These are phyloP conservation scores for Botrylloides violaceus DNA, from an alignment of 23 tunicate genomes.

Conservation along the genomic window DNA sequence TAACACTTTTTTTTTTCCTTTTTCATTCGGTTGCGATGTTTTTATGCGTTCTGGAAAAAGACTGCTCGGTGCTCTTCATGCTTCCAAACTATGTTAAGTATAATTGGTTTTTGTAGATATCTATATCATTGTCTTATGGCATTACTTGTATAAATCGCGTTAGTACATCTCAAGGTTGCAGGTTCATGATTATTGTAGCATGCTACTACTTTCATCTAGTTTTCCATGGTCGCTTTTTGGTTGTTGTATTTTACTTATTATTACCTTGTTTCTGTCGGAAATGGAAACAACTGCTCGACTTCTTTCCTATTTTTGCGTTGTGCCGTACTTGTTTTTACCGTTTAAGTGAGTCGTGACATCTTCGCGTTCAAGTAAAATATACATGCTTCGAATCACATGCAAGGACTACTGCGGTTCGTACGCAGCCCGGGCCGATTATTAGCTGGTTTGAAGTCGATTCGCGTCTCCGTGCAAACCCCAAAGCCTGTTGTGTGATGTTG, in stretches of 20 bases:
- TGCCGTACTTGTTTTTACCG: conserved; percentile 15
- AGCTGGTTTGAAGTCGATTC: too few relatives aligned
- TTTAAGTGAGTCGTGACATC: neutral
- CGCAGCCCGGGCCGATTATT: too few relatives aligned
- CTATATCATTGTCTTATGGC: neutral
- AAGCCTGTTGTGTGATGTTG: too few relatives aligned
- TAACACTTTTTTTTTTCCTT: too few relatives aligned
- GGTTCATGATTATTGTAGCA: neutral
- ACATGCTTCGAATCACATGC: neutral
- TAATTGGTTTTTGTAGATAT: neutral
- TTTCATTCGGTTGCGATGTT: too few relatives aligned
- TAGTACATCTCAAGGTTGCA: neutral
- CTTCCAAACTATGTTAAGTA: too few relatives aligned
- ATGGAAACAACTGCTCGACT: neutral
- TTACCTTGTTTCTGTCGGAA: neutral
- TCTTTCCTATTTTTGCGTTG: conserved; percentile 7
- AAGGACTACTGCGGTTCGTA: too few relatives aligned
- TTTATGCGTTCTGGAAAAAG: too few relatives aligned
- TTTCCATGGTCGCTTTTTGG: neutral
- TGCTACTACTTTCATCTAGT: neutral
- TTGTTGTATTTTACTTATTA: neutral
- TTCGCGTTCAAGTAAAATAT: neutral
- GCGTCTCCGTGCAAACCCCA: too few relatives aligned
- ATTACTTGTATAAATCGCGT: neutral
- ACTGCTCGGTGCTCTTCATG: neutral